Percentiles rank a stretch among this genome's conserved stretches.
These are phyloP conservation scores for Stramonita haemastoma DNA, from an alignment of 2,888 invertebrate species.

Conservation along the genomic window DNA sequence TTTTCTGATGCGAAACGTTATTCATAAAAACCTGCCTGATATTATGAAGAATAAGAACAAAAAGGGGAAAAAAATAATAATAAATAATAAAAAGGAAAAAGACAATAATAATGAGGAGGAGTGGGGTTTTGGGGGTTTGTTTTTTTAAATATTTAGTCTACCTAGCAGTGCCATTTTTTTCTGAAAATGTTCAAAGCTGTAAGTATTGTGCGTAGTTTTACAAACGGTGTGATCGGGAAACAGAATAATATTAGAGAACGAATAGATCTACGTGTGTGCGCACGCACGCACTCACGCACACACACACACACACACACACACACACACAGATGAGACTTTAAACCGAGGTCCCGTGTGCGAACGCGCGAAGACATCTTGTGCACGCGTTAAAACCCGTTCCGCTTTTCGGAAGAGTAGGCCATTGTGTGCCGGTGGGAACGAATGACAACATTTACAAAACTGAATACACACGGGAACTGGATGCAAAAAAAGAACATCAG, in stretches of 20 bases:
- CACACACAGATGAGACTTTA: neutral
- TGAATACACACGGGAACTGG: too few relatives aligned
- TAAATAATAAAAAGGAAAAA: neutral
- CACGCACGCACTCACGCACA: neutral
- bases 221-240: neutral
- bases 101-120: neutral
- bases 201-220: neutral
- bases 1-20: neutral
- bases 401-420: too few relatives aligned
- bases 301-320: neutral
- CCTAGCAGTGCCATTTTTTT: neutral
- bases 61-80: neutral
- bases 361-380: too few relatives aligned
- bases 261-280: neutral
- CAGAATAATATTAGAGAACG: too few relatives aligned
- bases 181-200: neutral
- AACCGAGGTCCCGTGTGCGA: too few relatives aligned
- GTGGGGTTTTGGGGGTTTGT: neutral
- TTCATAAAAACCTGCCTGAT: too few relatives aligned
- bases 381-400: too few relatives aligned
- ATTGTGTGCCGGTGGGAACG: too few relatives aligned
- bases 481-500: too few relatives aligned
- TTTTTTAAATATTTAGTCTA: neutral
- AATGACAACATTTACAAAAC: too few relatives aligned
- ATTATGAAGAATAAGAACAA: too few relatives aligned